phyloP scores from a whole-genome alignment of 1,140 invertebrate genomes.

The Neodiprion virginianus region DNA sequence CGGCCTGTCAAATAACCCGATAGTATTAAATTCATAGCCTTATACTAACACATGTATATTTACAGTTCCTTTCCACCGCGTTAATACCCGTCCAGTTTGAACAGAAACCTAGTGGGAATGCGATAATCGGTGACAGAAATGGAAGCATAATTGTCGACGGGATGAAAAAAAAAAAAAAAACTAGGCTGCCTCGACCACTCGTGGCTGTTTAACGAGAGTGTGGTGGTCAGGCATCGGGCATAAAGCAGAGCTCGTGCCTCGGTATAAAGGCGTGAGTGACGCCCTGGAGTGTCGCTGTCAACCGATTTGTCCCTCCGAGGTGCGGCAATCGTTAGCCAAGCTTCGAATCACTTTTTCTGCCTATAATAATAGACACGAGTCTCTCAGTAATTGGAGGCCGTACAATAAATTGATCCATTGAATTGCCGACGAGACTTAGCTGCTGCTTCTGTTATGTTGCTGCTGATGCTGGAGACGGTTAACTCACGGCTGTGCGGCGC shows the following conservation, averaged over 20 bases:
- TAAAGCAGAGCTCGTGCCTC: no score
- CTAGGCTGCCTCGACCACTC: slow-evolving; percentile 1
- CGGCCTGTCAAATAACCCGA: no score
- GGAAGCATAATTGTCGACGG: background rate
- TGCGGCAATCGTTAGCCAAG: slow-evolving; percentile 11
- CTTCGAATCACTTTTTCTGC: slow-evolving; percentile 5
- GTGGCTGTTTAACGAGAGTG: background rate
- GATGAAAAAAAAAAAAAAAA: background rate
- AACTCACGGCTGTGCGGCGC: background rate
- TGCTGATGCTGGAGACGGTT: background rate
- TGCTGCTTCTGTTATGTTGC: background rate
- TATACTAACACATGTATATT: no score
- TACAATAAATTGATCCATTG: slow-evolving; percentile 13
- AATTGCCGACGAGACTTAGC: background rate
- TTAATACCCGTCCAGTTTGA: no score
- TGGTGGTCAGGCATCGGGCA: no score
- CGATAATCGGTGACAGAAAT: slow-evolving; percentile 5
- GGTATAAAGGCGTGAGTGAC: slow-evolving; percentile 4
- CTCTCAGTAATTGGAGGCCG: slow-evolving; percentile 3
- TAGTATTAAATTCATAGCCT: no score
- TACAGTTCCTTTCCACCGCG: no score
- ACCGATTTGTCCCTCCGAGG: slow-evolving; percentile 13
- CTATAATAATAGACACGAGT: slow-evolving; percentile 17
- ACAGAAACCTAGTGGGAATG: background rate
- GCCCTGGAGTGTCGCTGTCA: slow-evolving; percentile 6